Evolutionary conservation across 2,888 invertebrate genomes (phyloP).

Genomic region (Siphlonurus alternatus): DNA sequence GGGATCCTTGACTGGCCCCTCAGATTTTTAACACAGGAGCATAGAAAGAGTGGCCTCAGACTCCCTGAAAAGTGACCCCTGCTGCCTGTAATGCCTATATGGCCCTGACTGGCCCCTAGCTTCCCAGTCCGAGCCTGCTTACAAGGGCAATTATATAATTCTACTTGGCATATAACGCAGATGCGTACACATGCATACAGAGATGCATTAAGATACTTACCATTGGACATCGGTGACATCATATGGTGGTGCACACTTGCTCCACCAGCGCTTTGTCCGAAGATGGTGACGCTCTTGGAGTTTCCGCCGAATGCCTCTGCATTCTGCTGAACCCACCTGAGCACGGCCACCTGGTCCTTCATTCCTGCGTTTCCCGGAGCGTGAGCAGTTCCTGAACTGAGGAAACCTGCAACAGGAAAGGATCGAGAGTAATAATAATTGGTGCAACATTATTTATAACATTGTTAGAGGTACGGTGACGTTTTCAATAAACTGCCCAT

Average conservation of each 20-base stretch:
- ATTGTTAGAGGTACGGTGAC: too few species aligned
- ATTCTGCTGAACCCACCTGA: conserved; percentile 8
- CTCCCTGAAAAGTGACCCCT: too few species aligned
- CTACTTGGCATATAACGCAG: neutral
- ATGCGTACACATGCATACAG: too few species aligned
- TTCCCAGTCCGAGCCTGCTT: too few species aligned
- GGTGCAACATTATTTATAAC: too few species aligned
- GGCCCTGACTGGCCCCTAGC: too few species aligned
- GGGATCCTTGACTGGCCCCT: too few species aligned
- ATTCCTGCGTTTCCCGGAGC: conserved; percentile 7
- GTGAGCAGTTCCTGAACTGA: conserved; percentile 4
- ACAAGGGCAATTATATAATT: neutral
- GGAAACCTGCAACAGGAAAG: conserved; percentile 5
- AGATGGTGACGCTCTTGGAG: conserved; percentile 6
- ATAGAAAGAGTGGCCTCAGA: too few species aligned
- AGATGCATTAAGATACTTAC: neutral
- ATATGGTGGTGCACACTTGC: conserved; percentile 8
- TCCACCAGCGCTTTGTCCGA: conserved; percentile 9
- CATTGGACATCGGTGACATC: conserved; percentile 7
- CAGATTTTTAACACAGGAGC: too few species aligned
- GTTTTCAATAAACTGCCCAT: too few species aligned
- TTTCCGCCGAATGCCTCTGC: conserved; percentile 7
- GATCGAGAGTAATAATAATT: too few species aligned
- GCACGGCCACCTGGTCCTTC: conserved; percentile 6
- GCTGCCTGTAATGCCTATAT: too few species aligned